Conservation (phyloP, 2,888 invertebrate genomes). For the Sicus ferrugineus region DNA sequence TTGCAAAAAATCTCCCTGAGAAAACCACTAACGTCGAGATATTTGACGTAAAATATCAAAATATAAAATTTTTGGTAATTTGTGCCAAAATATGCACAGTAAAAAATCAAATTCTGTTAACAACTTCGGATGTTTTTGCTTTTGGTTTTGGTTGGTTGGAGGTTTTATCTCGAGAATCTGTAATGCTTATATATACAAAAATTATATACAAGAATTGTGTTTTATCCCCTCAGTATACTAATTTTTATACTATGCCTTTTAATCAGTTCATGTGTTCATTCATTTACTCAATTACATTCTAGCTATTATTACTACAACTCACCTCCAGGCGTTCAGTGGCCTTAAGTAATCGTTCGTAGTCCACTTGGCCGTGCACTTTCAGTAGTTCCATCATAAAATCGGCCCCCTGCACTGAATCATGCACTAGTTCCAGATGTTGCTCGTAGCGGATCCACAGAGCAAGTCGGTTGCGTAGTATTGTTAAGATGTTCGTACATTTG, state of each 20-base stretch:
- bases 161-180: too few relatives aligned
- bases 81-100: too few relatives aligned
- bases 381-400: slow-evolving; percentile 88
- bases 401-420: slow-evolving; percentile 83
- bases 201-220: too few relatives aligned
- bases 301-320: slow-evolving; percentile 54
- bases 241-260: background rate
- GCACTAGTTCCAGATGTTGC: slow-evolving; percentile 78
- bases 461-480: slow-evolving; percentile 71
- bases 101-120: too few relatives aligned
- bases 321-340: slow-evolving; percentile 88
- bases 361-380: slow-evolving; percentile 84
- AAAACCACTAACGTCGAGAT: too few relatives aligned
- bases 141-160: too few relatives aligned
- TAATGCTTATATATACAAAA: too few relatives aligned
- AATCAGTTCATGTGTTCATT: background rate
- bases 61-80: too few relatives aligned
- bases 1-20: too few relatives aligned
- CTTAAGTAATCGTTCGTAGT: slow-evolving; percentile 81
- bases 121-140: too few relatives aligned
- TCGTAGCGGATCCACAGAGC: slow-evolving; percentile 82
- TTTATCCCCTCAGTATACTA: too few relatives aligned
- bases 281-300: background rate
- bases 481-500: slow-evolving; percentile 74
- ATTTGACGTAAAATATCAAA: too few relatives aligned